A percentile compares a stretch with the other conserved stretches of the same genome.
phyloP scores from a whole-genome alignment of 2,888 invertebrate genomes.

The Lobophora halterata region DNA sequence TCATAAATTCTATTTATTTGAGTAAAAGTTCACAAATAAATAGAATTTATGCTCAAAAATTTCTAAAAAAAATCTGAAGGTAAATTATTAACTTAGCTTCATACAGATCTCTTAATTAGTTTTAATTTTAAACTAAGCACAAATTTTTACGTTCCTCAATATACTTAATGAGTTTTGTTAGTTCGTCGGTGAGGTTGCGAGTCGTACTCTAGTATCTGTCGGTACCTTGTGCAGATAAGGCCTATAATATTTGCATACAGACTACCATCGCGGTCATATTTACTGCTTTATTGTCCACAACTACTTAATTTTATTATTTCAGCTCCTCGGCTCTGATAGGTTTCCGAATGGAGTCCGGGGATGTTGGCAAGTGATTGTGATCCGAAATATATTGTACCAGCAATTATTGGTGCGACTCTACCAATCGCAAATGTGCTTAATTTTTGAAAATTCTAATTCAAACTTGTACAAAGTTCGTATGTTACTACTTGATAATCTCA shows the following conservation, averaged over 20 bases:
- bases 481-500: too few relatives aligned
- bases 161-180: not conserved
- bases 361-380: not conserved
- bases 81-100: too few relatives aligned
- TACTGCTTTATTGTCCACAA: slow-evolving; percentile 51
- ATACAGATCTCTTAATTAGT: too few relatives aligned
- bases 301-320: slow-evolving; percentile 41
- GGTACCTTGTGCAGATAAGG: slow-evolving; percentile 47
- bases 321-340: slow-evolving; percentile 20
- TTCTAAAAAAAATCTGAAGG: too few relatives aligned
- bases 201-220: slow-evolving; percentile 11
- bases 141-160: too few relatives aligned
- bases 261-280: slow-evolving; percentile 48
- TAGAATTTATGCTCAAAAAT: too few relatives aligned
- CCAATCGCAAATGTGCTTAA: too few relatives aligned
- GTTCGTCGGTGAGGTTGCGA: not conserved
- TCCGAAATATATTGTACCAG: not conserved
- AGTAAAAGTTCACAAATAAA: too few relatives aligned
- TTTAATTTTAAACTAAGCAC: too few relatives aligned
- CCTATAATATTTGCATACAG: slow-evolving; percentile 72
- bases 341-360: slow-evolving; percentile 13
- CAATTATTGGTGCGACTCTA: not conserved
- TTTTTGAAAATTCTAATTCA: too few relatives aligned
- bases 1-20: too few relatives aligned
- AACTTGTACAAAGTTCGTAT: too few relatives aligned